phyloP scores from a whole-genome alignment of 2,797 vertebrate genomes.

The Australoheros facetus region DNA sequence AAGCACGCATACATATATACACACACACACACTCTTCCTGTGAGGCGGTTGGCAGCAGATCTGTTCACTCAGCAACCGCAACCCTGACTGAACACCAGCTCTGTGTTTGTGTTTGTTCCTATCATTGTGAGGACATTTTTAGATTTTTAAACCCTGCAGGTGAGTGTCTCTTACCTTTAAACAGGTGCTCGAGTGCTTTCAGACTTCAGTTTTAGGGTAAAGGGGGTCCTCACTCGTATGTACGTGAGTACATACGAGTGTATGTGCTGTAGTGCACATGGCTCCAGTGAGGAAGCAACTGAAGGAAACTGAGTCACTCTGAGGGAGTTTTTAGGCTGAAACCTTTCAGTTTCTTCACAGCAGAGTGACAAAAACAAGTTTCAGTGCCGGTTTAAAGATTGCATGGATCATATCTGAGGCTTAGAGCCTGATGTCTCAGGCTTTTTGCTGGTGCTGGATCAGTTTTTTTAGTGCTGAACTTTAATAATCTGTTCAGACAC shows the following conservation, averaged over 20 bases:
- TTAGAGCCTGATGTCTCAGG: accelerated
- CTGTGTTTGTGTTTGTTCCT: background rate
- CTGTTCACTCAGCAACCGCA: constrained; percentile 51
- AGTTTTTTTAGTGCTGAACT: background rate
- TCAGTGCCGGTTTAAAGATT: background rate
- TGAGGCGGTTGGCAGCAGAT: constrained; percentile 26
- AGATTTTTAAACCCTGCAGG: background rate
- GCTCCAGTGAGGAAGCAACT: constrained; percentile 28
- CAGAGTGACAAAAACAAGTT: background rate
- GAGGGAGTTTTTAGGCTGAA: background rate
- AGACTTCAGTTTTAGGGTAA: accelerated
- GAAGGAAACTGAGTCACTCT: constrained; percentile 24
- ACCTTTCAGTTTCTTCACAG: accelerated
- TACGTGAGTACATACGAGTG: background rate
- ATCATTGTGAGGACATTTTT: background rate
- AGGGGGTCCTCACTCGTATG: background rate
- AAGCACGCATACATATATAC: background rate
- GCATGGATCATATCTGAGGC: too few relatives aligned
- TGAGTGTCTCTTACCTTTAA: background rate
- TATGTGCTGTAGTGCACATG: background rate
- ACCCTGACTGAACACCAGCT: constrained; percentile 20
- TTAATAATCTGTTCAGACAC: background rate
- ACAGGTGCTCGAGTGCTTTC: background rate
- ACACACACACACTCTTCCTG: constrained; percentile 13
- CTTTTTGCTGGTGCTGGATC: accelerated